phyloP scores from a whole-genome alignment of 2,113 vertebrate genomes.

The Blennius ocellaris region DNA sequence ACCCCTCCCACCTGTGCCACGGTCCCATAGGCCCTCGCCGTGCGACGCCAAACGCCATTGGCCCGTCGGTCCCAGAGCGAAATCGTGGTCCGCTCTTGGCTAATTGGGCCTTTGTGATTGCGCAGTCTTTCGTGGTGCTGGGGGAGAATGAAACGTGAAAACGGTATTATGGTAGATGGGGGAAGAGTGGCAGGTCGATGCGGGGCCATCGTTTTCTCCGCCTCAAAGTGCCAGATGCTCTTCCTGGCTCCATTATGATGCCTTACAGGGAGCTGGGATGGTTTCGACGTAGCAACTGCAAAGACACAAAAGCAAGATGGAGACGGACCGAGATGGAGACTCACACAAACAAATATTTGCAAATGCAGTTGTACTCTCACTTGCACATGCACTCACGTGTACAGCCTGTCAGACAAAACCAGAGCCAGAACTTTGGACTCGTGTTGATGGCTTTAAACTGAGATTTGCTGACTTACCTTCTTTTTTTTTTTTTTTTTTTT shows the following conservation, averaged over 20 bases:
- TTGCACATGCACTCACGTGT: conserved; percentile 12
- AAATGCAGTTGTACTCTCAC: conserved; percentile 34
- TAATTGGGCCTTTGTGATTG: conserved; percentile 88
- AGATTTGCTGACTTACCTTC: background rate
- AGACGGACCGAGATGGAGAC: conserved; percentile 45
- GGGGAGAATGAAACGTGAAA: conserved; percentile 80
- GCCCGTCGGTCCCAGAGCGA: conserved; percentile 63
- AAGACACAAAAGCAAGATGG: conserved; percentile 82
- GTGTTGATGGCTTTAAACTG: background rate
- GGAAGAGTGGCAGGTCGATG: conserved; percentile 78
- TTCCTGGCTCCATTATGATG: conserved; percentile 84
- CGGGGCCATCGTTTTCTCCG: conserved; percentile 52
- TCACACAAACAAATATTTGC: conserved; percentile 48
- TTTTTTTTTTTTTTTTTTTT: background rate
- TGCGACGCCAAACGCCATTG: conserved; percentile 68
- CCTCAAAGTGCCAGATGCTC: conserved; percentile 88
- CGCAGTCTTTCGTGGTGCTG: conserved; percentile 80
- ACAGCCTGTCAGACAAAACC: conserved; percentile 4
- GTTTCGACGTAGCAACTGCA: conserved; percentile 77
- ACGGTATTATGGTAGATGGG: conserved; percentile 71
- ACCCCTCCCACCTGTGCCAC: conserved; percentile 84
- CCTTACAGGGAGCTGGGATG: conserved; percentile 81
- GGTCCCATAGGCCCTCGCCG: conserved; percentile 85
- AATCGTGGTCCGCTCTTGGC: conserved; percentile 61
- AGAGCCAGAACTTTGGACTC: background rate